Percentiles rank a stretch among this genome's conserved stretches.
Conservation (phyloP, 1,140 invertebrate species). For the Samia ricini region DNA sequence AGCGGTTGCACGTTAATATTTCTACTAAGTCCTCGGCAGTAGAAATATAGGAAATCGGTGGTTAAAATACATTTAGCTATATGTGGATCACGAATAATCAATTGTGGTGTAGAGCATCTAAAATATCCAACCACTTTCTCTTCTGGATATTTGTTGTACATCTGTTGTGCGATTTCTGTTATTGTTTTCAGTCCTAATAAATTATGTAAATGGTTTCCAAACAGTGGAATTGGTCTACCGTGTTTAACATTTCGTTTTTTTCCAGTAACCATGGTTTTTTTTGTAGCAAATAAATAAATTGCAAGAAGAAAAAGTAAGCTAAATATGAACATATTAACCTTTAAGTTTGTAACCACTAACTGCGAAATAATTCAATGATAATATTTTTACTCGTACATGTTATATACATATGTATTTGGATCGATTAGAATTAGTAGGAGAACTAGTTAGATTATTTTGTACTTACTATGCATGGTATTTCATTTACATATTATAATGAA, state of each 20-base stretch:
- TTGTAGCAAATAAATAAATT: too few relatives aligned
- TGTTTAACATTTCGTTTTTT: slow-evolving; percentile 45
- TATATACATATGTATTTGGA: too few relatives aligned
- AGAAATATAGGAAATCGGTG: slow-evolving; percentile 79
- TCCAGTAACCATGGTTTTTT: slow-evolving; percentile 49
- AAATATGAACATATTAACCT: too few relatives aligned
- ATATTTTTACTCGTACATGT: too few relatives aligned
- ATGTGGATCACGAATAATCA: slow-evolving; percentile 61
- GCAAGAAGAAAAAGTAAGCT: too few relatives aligned
- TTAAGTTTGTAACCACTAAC: too few relatives aligned
- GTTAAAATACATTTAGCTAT: slow-evolving; percentile 76
- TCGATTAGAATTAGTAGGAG: too few relatives aligned
- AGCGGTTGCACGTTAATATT: slow-evolving; percentile 72
- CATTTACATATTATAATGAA: too few relatives aligned
- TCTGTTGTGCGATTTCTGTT: slow-evolving; percentile 41
- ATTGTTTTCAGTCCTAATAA: slow-evolving; percentile 47
- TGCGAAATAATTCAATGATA: too few relatives aligned
- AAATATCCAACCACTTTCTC: slow-evolving; percentile 57
- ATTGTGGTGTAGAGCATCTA: slow-evolving; percentile 40
- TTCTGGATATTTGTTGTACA: slow-evolving; percentile 48
- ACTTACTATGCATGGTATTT: too few relatives aligned
- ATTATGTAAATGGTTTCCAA: slow-evolving; percentile 47
- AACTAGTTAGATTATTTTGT: too few relatives aligned
- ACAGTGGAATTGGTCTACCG: slow-evolving; percentile 41
- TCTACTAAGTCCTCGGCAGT: slow-evolving; percentile 64